Evolutionary conservation across 2,113 vertebrate genomes (phyloP), one percentile per base, ranked within the genome.

Genomic region (Phrynosoma platyrhinos): DNA sequence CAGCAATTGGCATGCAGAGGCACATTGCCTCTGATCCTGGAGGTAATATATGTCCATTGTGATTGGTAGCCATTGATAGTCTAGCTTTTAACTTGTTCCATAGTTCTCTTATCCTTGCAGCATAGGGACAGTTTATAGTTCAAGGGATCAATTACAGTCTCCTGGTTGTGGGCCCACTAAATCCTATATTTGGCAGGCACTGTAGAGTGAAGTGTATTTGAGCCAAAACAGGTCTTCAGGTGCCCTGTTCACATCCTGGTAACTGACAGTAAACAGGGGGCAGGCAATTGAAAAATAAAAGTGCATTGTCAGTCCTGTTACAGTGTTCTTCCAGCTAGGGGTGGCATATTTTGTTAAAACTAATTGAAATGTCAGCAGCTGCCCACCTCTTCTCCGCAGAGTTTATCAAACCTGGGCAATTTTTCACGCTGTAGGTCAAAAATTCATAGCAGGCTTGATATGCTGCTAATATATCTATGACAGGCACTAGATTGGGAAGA

Each of bases 341-440:
- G 79, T 21, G 55, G 53, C 36, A 82, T 25, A 68, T 32, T 83
- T 68, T 77, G 80, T 21, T 79, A 72, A 88, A 83, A 53, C 21
- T 69, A 69, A 86, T 18, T 69, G 58, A 68, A 52, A 79, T 52
- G 81, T 78, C 42, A 88, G 72, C 58, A 77, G 47, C n/a, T 16
- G 81, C 74, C 81, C 62, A 77, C 62, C 42, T 78, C 47, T 55
- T 83, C 74, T 55, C 75, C 25, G 68, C 32, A 69, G 81, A 58
- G 66, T 78, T 82, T 78, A 40, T 77, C 71, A 88, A 55, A 77
- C 42, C 55, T 78, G 72, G 21, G 47, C 71, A 53, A 66, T 88
- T 83, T 83, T 83, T 88, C 80, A 77, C 36, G 81, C 68, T 74
- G 86, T 64, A 74, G 53, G 78, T 74, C 36, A 64, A 74, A 87